Base-by-base conservation (phyloP, 1,140 invertebrate species). In the Apocrypta bakeri region DNA sequence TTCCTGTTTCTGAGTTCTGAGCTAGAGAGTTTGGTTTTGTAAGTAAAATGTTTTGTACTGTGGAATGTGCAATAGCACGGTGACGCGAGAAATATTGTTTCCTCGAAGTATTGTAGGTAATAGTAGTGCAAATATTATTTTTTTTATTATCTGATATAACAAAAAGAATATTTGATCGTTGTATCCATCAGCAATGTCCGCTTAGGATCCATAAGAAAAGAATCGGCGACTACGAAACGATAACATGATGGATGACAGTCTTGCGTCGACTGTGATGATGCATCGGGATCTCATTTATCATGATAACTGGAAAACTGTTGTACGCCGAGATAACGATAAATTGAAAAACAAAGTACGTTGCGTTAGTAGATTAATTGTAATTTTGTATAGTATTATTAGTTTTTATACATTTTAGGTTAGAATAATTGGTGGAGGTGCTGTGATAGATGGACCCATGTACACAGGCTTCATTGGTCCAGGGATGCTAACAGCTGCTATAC, bases 381-480 rank as follows among this genome's bases (percentile, higher is more conserved):
- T 8, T 25, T 37, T 40, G 17, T 24, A 27, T 63, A 42, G 37
- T 48, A 63, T 2, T 17, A 66, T 75, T n/a, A 0, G n/a, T 74
- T 37, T 40, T 21, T 64, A 48, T 73, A 12, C 40, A 64, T 73
- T 73, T 11, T 25, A 93, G 86, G 95, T 96, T 12, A 92, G 93
- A 75, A 84, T 96, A 33, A 87, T 96, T 37, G 93, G 93, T 84
- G 96, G 95, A 25, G 95, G 95, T 33, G 93, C 93, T 56, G 93
- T 93, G 21, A 95, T 95, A 17, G 94, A 95, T 89, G 95, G 96
- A 89, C 95, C 95, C 31, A 91, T 92, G 84, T 90, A 92, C 83
- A 93, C 92, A 83, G 93, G 95, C 48, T 96, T 93, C 89, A 94
- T 96, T 68, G 96, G 95, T 0, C 85, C 88, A 86, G 95, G 95